phyloP scores from a whole-genome alignment of 2,797 vertebrate genomes.

The Gila robusta region DNA sequence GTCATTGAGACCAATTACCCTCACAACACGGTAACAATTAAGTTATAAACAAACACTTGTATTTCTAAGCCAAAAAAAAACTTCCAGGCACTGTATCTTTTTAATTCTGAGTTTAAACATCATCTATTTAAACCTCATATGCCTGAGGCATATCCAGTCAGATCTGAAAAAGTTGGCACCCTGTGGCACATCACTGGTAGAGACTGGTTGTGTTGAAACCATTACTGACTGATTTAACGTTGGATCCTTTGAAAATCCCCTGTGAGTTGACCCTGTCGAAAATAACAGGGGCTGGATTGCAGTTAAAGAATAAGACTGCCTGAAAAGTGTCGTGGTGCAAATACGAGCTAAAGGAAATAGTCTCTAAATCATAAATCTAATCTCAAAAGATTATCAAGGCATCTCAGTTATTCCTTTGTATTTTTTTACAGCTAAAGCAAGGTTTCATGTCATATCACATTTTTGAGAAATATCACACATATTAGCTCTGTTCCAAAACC shows the following conservation, averaged over 20 bases:
- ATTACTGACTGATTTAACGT: neutral
- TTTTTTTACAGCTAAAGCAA: neutral
- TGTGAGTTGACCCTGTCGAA: neutral
- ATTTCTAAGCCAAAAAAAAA: neutral
- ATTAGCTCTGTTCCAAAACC: neutral
- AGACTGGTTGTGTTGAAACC: neutral
- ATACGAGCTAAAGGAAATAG: neutral
- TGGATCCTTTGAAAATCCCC: neutral
- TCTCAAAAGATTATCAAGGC: neutral
- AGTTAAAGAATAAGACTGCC: neutral
- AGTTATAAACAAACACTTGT: neutral
- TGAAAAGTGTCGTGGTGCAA: neutral
- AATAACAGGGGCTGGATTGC: conserved; percentile 11
- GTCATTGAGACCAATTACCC: neutral
- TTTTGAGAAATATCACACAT: neutral
- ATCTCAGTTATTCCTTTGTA: conserved; percentile 3
- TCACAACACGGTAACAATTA: neutral
- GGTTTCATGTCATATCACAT: neutral
- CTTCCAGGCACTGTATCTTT: neutral
- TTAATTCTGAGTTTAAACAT: neutral
- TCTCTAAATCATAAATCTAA: conserved; percentile 22
- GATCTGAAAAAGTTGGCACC: neutral
- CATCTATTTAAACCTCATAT: neutral
- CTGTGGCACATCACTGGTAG: neutral
- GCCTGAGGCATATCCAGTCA: neutral